These are phyloP conservation scores for Copsychus sechellarum DNA, from an alignment of 2,113 vertebrate genomes.

Conservation along the genomic window DNA sequence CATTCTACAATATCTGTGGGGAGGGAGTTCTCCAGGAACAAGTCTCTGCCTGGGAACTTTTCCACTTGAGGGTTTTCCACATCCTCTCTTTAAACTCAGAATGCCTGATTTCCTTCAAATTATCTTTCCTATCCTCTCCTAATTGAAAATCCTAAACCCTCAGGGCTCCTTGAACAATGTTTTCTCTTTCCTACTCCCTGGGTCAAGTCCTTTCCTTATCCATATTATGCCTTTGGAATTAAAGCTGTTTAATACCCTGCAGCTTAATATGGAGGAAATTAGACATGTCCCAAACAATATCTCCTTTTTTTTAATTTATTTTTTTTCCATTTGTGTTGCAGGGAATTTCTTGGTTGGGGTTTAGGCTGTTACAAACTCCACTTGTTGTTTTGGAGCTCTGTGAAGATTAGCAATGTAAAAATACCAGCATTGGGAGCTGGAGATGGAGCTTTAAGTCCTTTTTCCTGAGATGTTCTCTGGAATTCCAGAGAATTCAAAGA, in stretches of 20 bases:
- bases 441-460: background rate
- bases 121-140: background rate
- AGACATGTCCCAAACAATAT: background rate
- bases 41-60: background rate
- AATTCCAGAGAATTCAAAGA: background rate
- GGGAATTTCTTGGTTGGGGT: background rate
- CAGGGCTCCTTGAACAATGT: background rate
- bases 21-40: background rate
- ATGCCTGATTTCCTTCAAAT: background rate
- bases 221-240: background rate
- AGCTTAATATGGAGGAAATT: background rate
- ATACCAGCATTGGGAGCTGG: rapidly evolving
- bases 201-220: background rate
- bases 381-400: background rate
- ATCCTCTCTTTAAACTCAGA: background rate
- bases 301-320: background rate
- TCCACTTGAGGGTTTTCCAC: background rate
- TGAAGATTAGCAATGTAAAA: background rate
- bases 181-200: background rate
- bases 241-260: background rate
- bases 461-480: background rate
- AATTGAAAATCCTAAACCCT: background rate
- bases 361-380: background rate
- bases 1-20: background rate
- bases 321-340: background rate